Base-by-base conservation (phyloP, 2,888 invertebrate species). In the Beris morrisii region DNA sequence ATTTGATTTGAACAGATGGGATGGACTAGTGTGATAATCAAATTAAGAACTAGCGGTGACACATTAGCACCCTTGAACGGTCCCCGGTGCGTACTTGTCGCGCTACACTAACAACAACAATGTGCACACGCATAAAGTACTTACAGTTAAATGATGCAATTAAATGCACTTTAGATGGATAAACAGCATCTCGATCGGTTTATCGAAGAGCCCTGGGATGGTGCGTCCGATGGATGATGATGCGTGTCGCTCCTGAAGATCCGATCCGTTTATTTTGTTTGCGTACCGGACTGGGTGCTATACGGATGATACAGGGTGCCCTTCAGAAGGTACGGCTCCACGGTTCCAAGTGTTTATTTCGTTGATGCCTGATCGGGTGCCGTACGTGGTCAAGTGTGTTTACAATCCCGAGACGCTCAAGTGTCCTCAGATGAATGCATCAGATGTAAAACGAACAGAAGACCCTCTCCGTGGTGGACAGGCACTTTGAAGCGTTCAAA, bases 21-120 rank as follows among this genome's bases (percentile, higher is more conserved):
- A 38, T 38, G 38, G 38, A 38, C 38, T 50, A 38, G 38, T 48
- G 59, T 61, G 50, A 61, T 61, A 61, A 61, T 61, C 61, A 61
- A 61, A 61, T 61, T 61, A 61, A 61, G 61, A 50, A 61, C 61
- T 61, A 61, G 61, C 50, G 61, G 61, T 61, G 61, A 61, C 61
- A 61, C 46, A 61, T 61, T 61, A 61, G 61, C 61, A 61, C 61
- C 61, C 61, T 61, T 61, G 50, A 22, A 43, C 61, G 15, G 9
- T 6, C 38, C 38, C n/a, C 38, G 31, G 50, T 61, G 50, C 28
- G 52, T 43, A 38, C 61, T 61, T 61, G 50, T 32, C 61, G 52
- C 43, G 61, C 61, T 50, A 61, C 61, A 28, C 9, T 52, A 61
- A 50, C 52, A 61, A 32, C 43, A 38, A 50, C 50, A 15, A 22